Evolutionary conservation across 2,888 invertebrate genomes (phyloP).

Genomic region (Dasysyrphus albostriatus): DNA sequence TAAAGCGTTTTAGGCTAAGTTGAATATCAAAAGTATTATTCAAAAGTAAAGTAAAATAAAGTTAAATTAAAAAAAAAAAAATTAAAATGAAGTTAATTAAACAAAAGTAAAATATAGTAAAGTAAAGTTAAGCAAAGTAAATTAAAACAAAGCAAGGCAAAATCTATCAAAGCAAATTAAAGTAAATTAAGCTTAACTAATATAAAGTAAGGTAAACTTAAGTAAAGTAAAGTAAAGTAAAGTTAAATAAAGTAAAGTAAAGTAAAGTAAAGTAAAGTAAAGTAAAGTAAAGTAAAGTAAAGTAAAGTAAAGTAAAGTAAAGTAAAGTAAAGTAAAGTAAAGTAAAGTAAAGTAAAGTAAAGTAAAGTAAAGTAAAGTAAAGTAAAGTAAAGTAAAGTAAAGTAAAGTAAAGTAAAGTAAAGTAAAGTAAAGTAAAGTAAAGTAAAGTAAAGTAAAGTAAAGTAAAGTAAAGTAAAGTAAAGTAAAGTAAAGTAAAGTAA

Average conservation of each 20-base stretch:
- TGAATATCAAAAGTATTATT: too few relatives aligned
- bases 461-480: too few relatives aligned
- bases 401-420: constrained; percentile 1
- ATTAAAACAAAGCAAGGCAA: too few relatives aligned
- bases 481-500: too few relatives aligned
- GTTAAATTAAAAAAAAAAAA: too few relatives aligned
- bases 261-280: neutral
- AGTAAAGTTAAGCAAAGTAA: too few relatives aligned
- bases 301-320: neutral
- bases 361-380: neutral
- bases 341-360: neutral
- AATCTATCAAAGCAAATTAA: too few relatives aligned
- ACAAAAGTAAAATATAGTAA: too few relatives aligned
- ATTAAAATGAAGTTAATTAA: too few relatives aligned
- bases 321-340: neutral
- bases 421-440: neutral
- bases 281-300: neutral
- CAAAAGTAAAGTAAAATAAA: too few relatives aligned
- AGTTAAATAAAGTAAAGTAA: neutral
- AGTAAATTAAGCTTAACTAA: too few relatives aligned
- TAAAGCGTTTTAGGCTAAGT: too few relatives aligned
- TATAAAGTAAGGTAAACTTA: neutral
- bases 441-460: neutral
- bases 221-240: neutral
- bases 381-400: constrained; percentile 1